phyloP scores from a whole-genome alignment of 2,797 vertebrate species.

The Anas bahamensis region DNA sequence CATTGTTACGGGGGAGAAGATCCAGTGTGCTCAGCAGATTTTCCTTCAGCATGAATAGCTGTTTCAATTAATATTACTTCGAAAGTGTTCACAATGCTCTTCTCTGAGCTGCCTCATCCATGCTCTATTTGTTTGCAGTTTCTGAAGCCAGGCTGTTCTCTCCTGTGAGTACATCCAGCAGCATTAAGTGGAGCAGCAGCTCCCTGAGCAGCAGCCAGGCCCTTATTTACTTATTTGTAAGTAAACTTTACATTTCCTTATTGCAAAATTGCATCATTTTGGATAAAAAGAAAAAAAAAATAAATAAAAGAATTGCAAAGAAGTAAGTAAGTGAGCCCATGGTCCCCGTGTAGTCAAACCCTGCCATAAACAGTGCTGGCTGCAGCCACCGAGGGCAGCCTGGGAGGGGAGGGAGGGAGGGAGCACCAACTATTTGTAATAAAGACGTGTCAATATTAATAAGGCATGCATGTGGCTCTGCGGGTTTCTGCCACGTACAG shows the following conservation, averaged over 20 bases:
- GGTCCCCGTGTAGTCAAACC: background rate
- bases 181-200: background rate
- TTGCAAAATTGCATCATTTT: background rate
- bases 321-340: background rate
- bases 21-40: background rate
- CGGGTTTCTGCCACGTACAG: background rate
- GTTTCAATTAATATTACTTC: background rate
- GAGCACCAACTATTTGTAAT: background rate
- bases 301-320: background rate
- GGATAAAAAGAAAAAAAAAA: background rate
- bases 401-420: background rate
- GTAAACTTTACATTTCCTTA: background rate
- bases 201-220: background rate
- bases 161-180: background rate
- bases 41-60: background rate
- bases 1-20: background rate
- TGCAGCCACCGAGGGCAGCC: background rate
- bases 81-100: background rate
- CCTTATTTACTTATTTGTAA: background rate
- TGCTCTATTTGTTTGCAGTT: background rate
- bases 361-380: background rate
- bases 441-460: background rate
- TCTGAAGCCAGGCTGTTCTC: background rate
- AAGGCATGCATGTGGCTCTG: background rate
- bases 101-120: background rate